Conservation (phyloP, 1,140 invertebrate genomes). For the Drosophila watanabei region DNA sequence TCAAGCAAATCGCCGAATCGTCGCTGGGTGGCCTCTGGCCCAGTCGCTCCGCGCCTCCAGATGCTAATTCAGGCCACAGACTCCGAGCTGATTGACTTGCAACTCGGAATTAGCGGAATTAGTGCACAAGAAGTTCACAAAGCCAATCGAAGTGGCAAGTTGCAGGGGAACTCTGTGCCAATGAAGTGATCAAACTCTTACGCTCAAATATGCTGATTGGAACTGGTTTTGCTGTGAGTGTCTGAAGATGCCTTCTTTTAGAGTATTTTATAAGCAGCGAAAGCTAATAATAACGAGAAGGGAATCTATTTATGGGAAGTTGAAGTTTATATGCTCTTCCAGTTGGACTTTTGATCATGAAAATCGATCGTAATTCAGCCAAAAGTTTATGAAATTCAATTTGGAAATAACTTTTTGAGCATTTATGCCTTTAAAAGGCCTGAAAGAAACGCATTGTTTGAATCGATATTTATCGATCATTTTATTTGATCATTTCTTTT, state of each 20-base stretch:
- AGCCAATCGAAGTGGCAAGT: neutral
- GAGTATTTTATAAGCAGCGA: neutral
- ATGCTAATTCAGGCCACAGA: slow-evolving; percentile 11
- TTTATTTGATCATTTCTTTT: too few species aligned
- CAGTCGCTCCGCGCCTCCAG: neutral
- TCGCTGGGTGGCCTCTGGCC: slow-evolving; percentile 16
- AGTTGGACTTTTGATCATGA: too few species aligned
- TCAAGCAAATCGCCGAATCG: slow-evolving; percentile 35
- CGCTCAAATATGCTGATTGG: neutral
- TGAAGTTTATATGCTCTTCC: too few species aligned
- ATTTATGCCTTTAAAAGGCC: too few species aligned
- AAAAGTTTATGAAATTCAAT: too few species aligned
- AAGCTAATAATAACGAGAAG: neutral
- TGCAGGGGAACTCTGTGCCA: neutral
- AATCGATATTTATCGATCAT: too few species aligned
- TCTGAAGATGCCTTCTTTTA: neutral
- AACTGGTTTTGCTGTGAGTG: neutral
- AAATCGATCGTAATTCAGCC: too few species aligned
- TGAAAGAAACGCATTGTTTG: too few species aligned
- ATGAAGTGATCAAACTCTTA: slow-evolving; percentile 1
- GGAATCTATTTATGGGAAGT: too few species aligned
- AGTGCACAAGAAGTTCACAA: neutral
- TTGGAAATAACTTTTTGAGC: too few species aligned
- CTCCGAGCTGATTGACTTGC: slow-evolving; percentile 10
- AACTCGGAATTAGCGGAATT: slow-evolving; percentile 10